These are phyloP conservation scores for Cheilosia variabilis DNA, from an alignment of 2,888 invertebrate genomes.

Conservation along the genomic window DNA sequence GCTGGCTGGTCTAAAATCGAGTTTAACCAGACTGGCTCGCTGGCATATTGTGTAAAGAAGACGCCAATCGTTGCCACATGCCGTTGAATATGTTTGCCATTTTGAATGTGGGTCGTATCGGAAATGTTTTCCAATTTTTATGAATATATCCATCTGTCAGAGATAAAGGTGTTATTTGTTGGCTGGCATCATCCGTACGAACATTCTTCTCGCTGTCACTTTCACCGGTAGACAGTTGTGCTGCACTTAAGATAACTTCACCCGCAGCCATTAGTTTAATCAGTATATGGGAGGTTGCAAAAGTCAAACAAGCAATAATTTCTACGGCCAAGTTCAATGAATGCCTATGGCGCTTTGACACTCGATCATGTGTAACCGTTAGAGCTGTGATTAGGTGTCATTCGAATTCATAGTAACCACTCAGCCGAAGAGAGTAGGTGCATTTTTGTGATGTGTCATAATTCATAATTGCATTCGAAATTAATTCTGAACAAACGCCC, in stretches of 20 bases:
- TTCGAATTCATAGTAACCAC: conserved; percentile 28
- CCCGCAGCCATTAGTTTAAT: conserved; percentile 27
- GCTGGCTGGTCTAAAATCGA: conserved; percentile 33
- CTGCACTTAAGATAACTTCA: conserved; percentile 6
- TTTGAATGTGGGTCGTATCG: conserved; percentile 69
- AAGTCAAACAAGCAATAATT: conserved; percentile 24
- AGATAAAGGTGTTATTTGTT: conserved; percentile 44
- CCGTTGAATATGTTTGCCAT: conserved; percentile 55
- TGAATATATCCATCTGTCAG: conserved; percentile 28
- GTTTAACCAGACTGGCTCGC: conserved; percentile 54
- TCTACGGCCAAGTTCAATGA: conserved; percentile 57
- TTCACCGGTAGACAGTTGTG: conserved; percentile 52
- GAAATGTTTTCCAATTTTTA: conserved; percentile 27
- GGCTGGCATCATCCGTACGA: conserved; percentile 25
- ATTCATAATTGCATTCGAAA: conserved; percentile 53
- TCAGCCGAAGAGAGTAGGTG: not conserved
- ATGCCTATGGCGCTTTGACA: conserved; percentile 58
- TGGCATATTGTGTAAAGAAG: conserved; percentile 17
- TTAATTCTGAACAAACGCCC: conserved; percentile 36
- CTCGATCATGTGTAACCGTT: conserved; percentile 46
- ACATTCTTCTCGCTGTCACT: conserved; percentile 53
- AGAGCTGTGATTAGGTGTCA: conserved; percentile 34
- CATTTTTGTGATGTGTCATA: conserved; percentile 40
- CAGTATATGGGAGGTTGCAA: conserved; percentile 27
- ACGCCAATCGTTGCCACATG: conserved; percentile 27